These are phyloP conservation scores for Hystrix cristata DNA, from an alignment of 2,113 vertebrate genomes.

Conservation along the genomic window DNA sequence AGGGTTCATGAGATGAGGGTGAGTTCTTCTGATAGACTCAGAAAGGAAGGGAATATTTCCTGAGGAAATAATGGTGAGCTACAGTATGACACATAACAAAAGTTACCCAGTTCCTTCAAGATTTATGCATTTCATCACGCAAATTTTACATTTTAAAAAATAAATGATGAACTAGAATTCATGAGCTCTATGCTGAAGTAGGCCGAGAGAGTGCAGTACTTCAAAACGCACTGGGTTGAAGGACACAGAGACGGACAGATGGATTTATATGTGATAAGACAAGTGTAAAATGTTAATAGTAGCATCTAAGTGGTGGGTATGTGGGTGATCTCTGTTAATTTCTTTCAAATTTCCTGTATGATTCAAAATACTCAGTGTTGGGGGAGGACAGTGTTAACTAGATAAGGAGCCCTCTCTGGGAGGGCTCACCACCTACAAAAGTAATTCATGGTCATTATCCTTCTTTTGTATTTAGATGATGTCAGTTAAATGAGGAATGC, in stretches of 20 bases:
- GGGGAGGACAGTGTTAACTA: neutral
- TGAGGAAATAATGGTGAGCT: neutral
- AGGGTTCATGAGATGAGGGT: neutral
- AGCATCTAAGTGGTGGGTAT: neutral
- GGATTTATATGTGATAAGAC: neutral
- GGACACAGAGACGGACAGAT: neutral
- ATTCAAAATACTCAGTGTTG: conserved; percentile 25
- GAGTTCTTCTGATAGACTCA: neutral
- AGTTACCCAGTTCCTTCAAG: conserved; percentile 9
- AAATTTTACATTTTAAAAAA: conserved; percentile 14
- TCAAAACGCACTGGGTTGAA: neutral
- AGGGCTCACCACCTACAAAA: neutral
- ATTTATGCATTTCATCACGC: neutral
- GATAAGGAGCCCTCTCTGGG: neutral
- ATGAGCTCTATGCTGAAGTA: neutral
- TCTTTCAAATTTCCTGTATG: neutral
- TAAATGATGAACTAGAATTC: neutral
- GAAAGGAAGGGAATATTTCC: neutral
- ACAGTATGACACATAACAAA: neutral
- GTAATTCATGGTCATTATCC: neutral
- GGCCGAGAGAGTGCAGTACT: neutral
- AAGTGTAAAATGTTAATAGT: neutral
- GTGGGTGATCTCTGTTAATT: conserved; percentile 13
- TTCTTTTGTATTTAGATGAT: conserved; percentile 11
- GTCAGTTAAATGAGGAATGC: neutral